Evolutionary conservation across 2,888 invertebrate species (phyloP).

Genomic region (Achlya flavicornis): DNA sequence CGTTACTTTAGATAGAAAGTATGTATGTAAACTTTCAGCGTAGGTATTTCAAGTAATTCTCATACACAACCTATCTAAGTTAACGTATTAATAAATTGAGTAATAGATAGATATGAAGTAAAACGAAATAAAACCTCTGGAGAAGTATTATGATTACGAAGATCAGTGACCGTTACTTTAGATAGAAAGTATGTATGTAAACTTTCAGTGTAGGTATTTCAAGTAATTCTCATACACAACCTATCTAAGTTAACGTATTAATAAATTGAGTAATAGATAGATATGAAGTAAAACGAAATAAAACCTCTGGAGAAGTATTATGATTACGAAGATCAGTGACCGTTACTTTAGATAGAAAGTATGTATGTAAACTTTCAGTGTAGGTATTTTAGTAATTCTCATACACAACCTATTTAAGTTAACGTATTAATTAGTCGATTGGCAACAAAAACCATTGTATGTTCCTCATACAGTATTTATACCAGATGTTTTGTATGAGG

Average conservation of each 20-base stretch:
- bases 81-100: too few species aligned
- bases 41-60: too few species aligned
- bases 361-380: too few species aligned
- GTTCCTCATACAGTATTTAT: not conserved
- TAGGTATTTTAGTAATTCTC: too few species aligned
- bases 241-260: not conserved
- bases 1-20: not conserved
- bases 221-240: too few species aligned
- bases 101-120: not conserved
- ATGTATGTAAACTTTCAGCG: too few species aligned
- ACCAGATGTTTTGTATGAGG: not conserved
- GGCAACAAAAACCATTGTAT: not conserved
- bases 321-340: not conserved
- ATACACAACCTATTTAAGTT: too few species aligned
- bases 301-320: not conserved
- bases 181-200: not conserved
- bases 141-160: not conserved
- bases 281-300: not conserved
- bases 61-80: too few species aligned
- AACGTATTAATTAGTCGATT: not conserved
- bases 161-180: not conserved
- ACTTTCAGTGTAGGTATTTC: too few species aligned
- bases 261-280: slow-evolving; percentile 3
- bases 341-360: not conserved
- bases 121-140: not conserved